Conservation (phyloP, 2,797 vertebrate genomes). For the Sebastes nivosus region DNA sequence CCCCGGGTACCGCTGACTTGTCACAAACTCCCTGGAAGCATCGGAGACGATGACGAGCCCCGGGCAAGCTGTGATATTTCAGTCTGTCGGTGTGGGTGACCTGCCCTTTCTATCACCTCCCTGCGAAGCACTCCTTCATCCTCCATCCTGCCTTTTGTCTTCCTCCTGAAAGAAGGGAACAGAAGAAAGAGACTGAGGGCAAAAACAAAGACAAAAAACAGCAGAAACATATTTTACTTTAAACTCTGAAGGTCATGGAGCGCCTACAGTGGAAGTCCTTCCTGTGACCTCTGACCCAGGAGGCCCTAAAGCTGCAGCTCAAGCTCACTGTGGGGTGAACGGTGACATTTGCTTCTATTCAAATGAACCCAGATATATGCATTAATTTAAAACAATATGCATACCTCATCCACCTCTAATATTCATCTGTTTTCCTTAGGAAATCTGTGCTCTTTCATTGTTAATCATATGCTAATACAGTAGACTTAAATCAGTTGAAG, state of each 20-base stretch:
- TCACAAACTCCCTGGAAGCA: slow-evolving; percentile 18
- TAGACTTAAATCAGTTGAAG: background rate
- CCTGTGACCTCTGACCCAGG: slow-evolving; percentile 47
- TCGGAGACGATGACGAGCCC: slow-evolving; percentile 37
- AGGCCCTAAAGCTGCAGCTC: slow-evolving; percentile 4
- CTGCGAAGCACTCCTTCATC: background rate
- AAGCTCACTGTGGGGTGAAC: background rate
- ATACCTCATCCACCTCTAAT: background rate
- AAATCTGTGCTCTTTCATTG: background rate
- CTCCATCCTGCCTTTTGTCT: slow-evolving; percentile 32
- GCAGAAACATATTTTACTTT: background rate
- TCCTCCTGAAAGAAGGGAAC: background rate
- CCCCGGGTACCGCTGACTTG: background rate
- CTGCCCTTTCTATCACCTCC: slow-evolving; percentile 58
- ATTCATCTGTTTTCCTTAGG: background rate
- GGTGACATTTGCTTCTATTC: slow-evolving; percentile 50
- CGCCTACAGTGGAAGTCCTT: slow-evolving; percentile 31
- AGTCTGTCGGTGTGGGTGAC: slow-evolving; percentile 29
- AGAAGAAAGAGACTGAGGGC: background rate
- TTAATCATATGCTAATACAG: background rate
- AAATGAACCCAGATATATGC: slow-evolving; percentile 44
- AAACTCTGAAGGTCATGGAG: slow-evolving; percentile 47
- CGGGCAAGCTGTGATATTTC: slow-evolving; percentile 61
- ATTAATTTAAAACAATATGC: background rate
- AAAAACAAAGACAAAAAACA: background rate